A percentile compares a stretch with the other conserved stretches of the same genome.
These are phyloP conservation scores for Imbricaverruca yamaguchii DNA, from an alignment of 2,888 invertebrate species.

Conservation along the genomic window DNA sequence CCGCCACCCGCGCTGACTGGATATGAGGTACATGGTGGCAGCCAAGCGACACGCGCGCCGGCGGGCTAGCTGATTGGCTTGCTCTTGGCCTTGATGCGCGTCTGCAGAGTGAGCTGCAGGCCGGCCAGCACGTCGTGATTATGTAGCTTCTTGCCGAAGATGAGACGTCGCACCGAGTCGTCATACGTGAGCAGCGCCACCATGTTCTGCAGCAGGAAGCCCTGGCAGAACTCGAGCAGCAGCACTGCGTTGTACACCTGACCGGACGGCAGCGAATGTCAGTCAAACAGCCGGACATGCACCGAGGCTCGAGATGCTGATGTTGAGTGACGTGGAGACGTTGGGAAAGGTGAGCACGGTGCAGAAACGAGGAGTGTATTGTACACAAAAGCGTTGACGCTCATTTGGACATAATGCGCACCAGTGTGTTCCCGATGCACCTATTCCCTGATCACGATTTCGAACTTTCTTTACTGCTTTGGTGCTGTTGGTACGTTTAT, in stretches of 20 bases:
- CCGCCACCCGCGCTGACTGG: not conserved
- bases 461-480: too few species aligned
- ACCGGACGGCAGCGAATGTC: conserved; percentile 24
- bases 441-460: too few species aligned
- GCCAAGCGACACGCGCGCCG: not conserved
- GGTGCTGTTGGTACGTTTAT: too few species aligned
- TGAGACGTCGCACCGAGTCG: conserved; percentile 75
- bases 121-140: conserved; percentile 83
- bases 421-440: too few species aligned
- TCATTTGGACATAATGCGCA: too few species aligned
- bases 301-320: too few species aligned
- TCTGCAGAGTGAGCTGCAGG: conserved; percentile 68
- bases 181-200: conserved; percentile 86
- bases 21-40: not conserved
- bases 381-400: too few species aligned
- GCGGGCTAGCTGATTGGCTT: not conserved
- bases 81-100: conserved; percentile 45
- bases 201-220: conserved; percentile 84
- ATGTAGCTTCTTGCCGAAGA: conserved; percentile 81
- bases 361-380: too few species aligned
- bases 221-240: conserved; percentile 80
- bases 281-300: too few species aligned
- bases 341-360: too few species aligned
- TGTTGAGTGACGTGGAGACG: too few species aligned
- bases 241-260: conserved; percentile 81